A percentile compares a stretch with the other conserved stretches of the same genome.
Conservation (phyloP, 2,888 invertebrate genomes). For the Cordilura impudica region DNA sequence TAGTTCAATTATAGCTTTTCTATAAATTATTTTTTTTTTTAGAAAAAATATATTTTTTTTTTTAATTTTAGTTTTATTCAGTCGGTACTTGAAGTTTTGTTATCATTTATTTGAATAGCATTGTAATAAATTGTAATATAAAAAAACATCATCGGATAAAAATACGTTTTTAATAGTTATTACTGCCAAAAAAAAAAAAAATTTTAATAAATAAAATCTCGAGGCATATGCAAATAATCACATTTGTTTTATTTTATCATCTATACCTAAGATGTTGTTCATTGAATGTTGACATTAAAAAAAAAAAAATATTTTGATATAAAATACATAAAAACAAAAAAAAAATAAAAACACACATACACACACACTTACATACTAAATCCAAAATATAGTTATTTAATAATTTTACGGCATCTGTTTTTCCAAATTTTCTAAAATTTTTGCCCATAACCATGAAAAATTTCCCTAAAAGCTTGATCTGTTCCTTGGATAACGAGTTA, state of each 20-base stretch:
- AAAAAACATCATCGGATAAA: too few relatives aligned
- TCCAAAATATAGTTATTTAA: neutral
- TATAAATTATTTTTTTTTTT: too few relatives aligned
- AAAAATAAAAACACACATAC: neutral
- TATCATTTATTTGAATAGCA: neutral
- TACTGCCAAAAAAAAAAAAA: conserved; percentile 54
- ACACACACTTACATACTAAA: conserved; percentile 21
- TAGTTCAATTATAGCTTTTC: too few relatives aligned
- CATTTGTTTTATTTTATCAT: conserved; percentile 21
- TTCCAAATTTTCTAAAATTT: conserved; percentile 15
- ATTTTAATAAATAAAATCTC: neutral
- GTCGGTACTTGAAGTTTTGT: too few relatives aligned
- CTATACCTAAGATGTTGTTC: conserved; percentile 51
- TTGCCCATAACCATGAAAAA: neutral
- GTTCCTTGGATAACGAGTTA: conserved; percentile 67
- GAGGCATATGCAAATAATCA: neutral
- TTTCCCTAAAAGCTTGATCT: conserved; percentile 65
- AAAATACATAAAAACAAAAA: conserved; percentile 1
- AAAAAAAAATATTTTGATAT: neutral
- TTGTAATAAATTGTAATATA: conserved; percentile 43
- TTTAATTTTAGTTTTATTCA: neutral
- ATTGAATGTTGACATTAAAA: conserved; percentile 40
- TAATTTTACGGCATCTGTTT: conserved; percentile 29
- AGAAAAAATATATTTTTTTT: too few relatives aligned
- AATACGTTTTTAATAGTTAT: conserved; percentile 47